phyloP scores from a whole-genome alignment of 2,113 vertebrate species.

The Cyrtonyx montezumae region DNA sequence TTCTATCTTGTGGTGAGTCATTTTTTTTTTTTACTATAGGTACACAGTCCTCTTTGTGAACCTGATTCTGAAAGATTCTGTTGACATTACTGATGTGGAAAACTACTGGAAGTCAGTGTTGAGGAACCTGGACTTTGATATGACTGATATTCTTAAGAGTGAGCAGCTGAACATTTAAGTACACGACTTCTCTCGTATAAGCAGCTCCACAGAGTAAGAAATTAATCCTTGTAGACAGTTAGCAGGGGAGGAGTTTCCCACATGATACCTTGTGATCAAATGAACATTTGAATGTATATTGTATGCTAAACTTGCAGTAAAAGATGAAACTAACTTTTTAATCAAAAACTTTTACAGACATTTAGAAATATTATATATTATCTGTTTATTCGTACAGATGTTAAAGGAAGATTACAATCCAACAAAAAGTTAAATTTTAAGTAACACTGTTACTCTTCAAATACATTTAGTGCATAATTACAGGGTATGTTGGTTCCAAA shows the following conservation, averaged over 20 bases:
- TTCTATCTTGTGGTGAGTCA: background rate
- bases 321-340: background rate
- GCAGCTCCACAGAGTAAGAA: background rate
- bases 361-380: background rate
- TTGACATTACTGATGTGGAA: accelerated
- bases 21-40: background rate
- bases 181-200: background rate
- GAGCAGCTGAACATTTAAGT: background rate
- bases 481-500: background rate
- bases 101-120: background rate
- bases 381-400: background rate
- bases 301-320: background rate
- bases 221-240: background rate
- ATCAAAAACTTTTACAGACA: background rate
- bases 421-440: background rate
- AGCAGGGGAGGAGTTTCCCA: background rate
- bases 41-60: background rate
- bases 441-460: background rate
- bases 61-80: background rate
- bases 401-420: background rate
- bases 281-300: background rate
- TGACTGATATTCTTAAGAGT: background rate
- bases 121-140: background rate
- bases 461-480: background rate
- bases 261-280: background rate